These are phyloP conservation scores for Lutraria lutraria DNA, from an alignment of 2,888 invertebrate species.

Conservation along the genomic window DNA sequence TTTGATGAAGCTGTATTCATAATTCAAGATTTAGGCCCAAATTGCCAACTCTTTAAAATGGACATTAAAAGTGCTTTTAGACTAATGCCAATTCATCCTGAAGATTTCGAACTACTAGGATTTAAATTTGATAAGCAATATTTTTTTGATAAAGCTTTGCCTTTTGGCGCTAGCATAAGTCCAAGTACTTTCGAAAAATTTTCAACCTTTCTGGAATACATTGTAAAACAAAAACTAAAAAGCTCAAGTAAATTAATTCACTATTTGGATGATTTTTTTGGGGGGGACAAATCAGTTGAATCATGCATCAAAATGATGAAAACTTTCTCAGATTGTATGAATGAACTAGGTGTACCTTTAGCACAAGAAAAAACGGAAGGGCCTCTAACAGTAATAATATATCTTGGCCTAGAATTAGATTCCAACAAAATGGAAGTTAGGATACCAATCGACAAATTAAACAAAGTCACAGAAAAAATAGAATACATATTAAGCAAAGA, in stretches of 20 bases:
- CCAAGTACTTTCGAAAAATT: slow-evolving; percentile 31
- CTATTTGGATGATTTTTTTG: slow-evolving; percentile 46
- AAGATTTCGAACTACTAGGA: no score
- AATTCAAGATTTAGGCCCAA: no score
- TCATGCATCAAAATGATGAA: neutral
- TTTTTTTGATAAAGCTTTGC: slow-evolving; percentile 31
- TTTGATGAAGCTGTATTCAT: slow-evolving; percentile 38
- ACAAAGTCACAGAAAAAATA: no score
- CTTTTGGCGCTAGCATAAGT: slow-evolving; percentile 19
- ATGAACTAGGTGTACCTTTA: slow-evolving; percentile 29
- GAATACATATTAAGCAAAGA: no score
- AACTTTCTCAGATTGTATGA: neutral
- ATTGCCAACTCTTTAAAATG: no score
- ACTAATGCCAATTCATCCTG: no score
- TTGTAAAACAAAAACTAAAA: neutral
- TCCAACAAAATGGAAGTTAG: no score
- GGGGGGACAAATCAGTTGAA: neutral
- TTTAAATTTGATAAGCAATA: no score
- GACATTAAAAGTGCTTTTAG: no score
- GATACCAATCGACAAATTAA: no score
- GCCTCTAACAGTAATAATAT: no score
- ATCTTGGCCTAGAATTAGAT: slow-evolving; percentile 30
- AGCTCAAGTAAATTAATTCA: slow-evolving; percentile 15
- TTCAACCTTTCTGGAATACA: slow-evolving; percentile 23
- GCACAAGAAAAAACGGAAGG: slow-evolving; percentile 40